Conservation (phyloP, 2,888 invertebrate species). For the Watsonalla cultraria region DNA sequence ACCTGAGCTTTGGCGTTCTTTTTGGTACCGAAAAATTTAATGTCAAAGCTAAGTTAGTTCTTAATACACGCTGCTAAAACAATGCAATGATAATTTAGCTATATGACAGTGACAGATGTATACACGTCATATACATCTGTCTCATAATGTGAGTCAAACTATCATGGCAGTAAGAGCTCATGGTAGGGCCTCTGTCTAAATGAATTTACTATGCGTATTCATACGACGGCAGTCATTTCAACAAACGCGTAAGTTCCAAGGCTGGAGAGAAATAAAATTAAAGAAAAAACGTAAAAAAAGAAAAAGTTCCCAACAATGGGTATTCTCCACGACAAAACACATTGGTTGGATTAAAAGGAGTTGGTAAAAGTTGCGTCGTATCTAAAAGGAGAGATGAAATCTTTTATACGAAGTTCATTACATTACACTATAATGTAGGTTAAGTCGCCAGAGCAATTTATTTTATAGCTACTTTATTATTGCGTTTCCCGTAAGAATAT, state of each 20-base stretch:
- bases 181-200: no score
- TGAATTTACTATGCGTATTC: background rate
- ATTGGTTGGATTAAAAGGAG: slow-evolving; percentile 63
- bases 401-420: slow-evolving; percentile 11
- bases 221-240: background rate
- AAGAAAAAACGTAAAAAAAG: slow-evolving; percentile 52
- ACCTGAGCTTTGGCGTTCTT: no score
- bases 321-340: slow-evolving; percentile 67
- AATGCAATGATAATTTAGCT: no score
- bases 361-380: slow-evolving; percentile 36
- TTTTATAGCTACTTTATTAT: background rate
- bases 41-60: no score
- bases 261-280: slow-evolving; percentile 63
- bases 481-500: no score
- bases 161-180: no score
- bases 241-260: slow-evolving; percentile 11
- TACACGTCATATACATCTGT: no score
- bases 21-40: no score
- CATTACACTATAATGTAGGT: background rate
- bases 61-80: no score
- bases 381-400: slow-evolving; percentile 28
- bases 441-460: background rate
- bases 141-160: no score
- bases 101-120: no score
- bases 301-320: slow-evolving; percentile 67